Evolutionary conservation across 2,888 invertebrate genomes (phyloP).

Genomic region (Electrophaes corylata): DNA sequence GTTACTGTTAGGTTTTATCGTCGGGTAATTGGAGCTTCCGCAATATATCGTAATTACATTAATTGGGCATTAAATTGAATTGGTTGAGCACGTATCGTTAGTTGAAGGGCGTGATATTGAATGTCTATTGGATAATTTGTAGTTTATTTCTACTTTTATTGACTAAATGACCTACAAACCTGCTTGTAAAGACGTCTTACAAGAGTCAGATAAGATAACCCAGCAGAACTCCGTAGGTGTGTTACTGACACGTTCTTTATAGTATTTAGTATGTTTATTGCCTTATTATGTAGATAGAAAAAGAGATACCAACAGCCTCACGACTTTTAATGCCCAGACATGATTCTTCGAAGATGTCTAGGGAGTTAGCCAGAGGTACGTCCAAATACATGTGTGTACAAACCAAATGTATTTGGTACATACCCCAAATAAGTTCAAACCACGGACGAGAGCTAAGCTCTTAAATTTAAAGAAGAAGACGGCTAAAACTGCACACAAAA

Average conservation of each 20-base stretch:
- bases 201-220: neutral
- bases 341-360: too few relatives aligned
- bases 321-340: too few relatives aligned
- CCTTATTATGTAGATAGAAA: too few relatives aligned
- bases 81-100: slow-evolving; percentile 38
- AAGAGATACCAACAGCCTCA: too few relatives aligned
- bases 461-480: too few relatives aligned
- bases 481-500: too few relatives aligned
- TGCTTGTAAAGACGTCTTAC: neutral
- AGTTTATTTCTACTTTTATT: slow-evolving; percentile 19
- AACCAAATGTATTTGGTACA: too few relatives aligned
- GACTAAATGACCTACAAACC: slow-evolving; percentile 7
- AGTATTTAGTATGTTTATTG: too few relatives aligned
- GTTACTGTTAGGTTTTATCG: slow-evolving; percentile 30
- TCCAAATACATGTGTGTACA: too few relatives aligned
- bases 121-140: slow-evolving; percentile 29
- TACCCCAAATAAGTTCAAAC: too few relatives aligned
- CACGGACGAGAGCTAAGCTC: too few relatives aligned
- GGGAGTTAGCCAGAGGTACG: too few relatives aligned
- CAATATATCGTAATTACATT: slow-evolving; percentile 37
- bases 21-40: slow-evolving; percentile 37
- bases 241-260: neutral
- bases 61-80: slow-evolving; percentile 39
- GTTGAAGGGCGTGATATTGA: slow-evolving; percentile 36
- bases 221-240: neutral